A percentile compares a stretch with the other conserved stretches of the same genome.
phyloP scores from a whole-genome alignment of 1,140 invertebrate genomes.

The Lepidurus packardi region DNA sequence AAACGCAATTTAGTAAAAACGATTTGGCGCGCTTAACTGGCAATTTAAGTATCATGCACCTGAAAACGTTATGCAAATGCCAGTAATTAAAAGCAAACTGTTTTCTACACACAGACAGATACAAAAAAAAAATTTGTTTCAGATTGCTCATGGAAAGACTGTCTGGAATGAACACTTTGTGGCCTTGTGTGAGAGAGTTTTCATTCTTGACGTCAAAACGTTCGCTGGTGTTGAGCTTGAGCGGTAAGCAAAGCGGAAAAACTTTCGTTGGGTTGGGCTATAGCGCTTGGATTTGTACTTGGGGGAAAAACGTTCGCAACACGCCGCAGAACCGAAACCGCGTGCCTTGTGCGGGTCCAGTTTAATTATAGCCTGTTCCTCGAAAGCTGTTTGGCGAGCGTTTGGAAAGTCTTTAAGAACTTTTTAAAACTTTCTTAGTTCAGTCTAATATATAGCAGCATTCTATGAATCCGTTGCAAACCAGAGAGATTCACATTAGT shows the following conservation, averaged over 20 bases:
- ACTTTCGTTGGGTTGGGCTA: not conserved
- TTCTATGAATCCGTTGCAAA: no score
- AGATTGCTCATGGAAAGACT: not conserved
- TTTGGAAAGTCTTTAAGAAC: not conserved
- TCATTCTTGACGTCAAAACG: not conserved
- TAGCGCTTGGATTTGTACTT: not conserved
- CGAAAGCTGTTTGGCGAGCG: conserved; percentile 10
- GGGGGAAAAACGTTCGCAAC: not conserved
- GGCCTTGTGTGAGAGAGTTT: not conserved
- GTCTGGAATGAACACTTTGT: not conserved
- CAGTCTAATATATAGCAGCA: not conserved
- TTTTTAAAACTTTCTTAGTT: not conserved
- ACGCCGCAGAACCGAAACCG: not conserved
- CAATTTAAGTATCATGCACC: no score
- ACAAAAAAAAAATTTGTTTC: no score
- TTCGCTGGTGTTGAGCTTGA: not conserved
- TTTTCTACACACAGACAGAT: no score
- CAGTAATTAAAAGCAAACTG: no score
- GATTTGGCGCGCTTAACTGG: no score
- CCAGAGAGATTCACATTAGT: no score
- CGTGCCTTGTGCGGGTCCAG: not conserved
- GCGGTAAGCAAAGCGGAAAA: not conserved
- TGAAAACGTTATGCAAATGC: no score
- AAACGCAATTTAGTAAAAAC: no score
- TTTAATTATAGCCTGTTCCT: conserved; percentile 12